Evolutionary conservation across 2,888 invertebrate genomes (phyloP).

Genomic region (Aporophyla nigra): DNA sequence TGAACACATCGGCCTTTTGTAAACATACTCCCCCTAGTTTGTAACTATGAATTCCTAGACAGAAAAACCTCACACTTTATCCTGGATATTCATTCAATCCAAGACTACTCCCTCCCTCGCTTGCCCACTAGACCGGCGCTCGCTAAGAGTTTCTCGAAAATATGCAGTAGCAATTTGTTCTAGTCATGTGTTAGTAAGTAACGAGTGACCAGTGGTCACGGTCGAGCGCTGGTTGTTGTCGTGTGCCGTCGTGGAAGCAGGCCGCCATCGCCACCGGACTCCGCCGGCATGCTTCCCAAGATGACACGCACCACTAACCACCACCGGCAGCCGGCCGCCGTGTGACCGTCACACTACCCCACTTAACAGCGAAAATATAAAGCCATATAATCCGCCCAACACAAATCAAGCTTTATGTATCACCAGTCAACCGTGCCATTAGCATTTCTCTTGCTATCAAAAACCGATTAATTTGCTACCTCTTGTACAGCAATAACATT

Average conservation of each 20-base stretch:
- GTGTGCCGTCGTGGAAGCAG: slow-evolving; percentile 53
- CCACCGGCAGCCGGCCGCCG: slow-evolving; percentile 62
- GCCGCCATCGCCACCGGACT: slow-evolving; percentile 57
- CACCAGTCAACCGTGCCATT: slow-evolving; percentile 40
- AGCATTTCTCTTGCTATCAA: slow-evolving; percentile 55
- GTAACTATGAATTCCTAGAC: slow-evolving; percentile 31
- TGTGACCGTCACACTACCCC: slow-evolving; percentile 82
- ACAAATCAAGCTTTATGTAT: slow-evolving; percentile 48
- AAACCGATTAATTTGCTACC: slow-evolving; percentile 59
- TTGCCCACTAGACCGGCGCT: slow-evolving; percentile 20
- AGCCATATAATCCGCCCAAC: slow-evolving; percentile 57
- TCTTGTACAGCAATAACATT: slow-evolving; percentile 64
- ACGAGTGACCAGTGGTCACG: slow-evolving; percentile 63
- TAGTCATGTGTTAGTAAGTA: slow-evolving; percentile 28
- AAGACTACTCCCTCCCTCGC: background rate
- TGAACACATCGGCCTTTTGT: background rate
- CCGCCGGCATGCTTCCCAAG: slow-evolving; percentile 80
- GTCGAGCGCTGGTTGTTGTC: slow-evolving; percentile 58
- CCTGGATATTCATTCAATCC: background rate
- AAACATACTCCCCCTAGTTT: background rate
- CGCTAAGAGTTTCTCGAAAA: slow-evolving; percentile 21
- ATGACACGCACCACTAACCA: slow-evolving; percentile 80
- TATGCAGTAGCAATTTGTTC: slow-evolving; percentile 31
- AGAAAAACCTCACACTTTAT: slow-evolving; percentile 28
- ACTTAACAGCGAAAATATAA: slow-evolving; percentile 72